Evolutionary conservation across 2,797 vertebrate species (phyloP), one percentile per base, ranked within the genome.

Genomic region (Myotis daubentonii): DNA sequence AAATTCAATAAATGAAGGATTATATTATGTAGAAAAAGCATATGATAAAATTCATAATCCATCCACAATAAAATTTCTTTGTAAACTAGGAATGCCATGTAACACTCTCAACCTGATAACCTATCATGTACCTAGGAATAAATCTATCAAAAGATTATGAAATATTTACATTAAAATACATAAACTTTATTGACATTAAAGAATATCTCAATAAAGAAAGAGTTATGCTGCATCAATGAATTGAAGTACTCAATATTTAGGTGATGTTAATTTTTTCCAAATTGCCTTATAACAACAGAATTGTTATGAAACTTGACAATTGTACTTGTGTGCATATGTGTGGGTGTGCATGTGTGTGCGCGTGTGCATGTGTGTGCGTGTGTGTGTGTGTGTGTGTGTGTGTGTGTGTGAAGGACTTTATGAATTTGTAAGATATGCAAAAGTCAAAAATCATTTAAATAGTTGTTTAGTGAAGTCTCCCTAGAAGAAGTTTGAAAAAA

Each of bases 261-360:
- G 22, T 17, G 28, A 51, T 76, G 36, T 23, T 66, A 74, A 5
- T 30, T 76, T 36, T 91, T 87, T 47, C 22, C 22, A 53, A 60
- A 87, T 87, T 76, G 38, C 16, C 70, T 82, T 91, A 51, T 87
- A 82, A 36, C 36, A 70, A 71, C 12, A 87, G 16, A 82, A 91
- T 38, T 76, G 41, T 60, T 28, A n/a, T 51, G 22, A 82, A 91
- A 82, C 5, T 57, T 38, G 5, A 49, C 12, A 19, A 78, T 10
- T 25, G 71, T 70, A 7, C 13, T 30, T 60, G 23, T 51, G 20
- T n/a, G n/a, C n/a, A n/a, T n/a, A n/a, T 47, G 7, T 30, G 10
- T 25, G 3, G 23, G 22, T 28, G 12, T 60, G 60, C 33, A 7
- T 60, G 57, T 47, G 20, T 47, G 7, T 30, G 10, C n/a, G 3